Base-by-base conservation (phyloP, 2,797 vertebrate species). In the Chiloscyllium punctatum region DNA sequence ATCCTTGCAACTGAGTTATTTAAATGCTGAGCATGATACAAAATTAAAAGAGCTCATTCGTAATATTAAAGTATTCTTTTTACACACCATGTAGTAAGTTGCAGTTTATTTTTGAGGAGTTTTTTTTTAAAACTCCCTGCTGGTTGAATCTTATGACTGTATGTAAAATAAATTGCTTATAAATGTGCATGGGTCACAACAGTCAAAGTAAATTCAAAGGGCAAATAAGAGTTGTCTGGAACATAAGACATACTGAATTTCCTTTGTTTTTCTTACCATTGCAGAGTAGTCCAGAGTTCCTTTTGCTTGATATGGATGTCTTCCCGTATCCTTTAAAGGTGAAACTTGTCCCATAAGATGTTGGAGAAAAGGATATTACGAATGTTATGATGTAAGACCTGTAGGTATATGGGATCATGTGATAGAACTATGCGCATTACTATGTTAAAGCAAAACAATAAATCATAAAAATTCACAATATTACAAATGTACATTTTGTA, bases 381-480 rank as follows among this genome's bases (percentile, higher is more conserved):
- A 90, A 57, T 57, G 87, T 90, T 51, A 53, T 57, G 87, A 27
- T 62, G 11, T 90, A 27, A 2, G 25, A 90, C 48, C 87, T 90
- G 87, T 90, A 90, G 87, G 87, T 90, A 90, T 33, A 90, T 90
- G 87, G 87, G 48, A 90, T 90, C 27, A 30, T 33, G 25, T 90
- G 51, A 90, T 90, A 57, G 51, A 53, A 57, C 51, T 42, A 51
- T 87, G 23, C 33, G 51, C 30, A 90, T 62, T 90, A 57, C 11
- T 1, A 23, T 30, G 25, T 90, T 90, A 90, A 27, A 57, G 87
- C 25, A 13, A 88, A 88, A 88, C 11, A 88, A 23, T 53, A 53
- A 53, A 51, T 53, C 23, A 48, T 5, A 21, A 87, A 87, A 48
- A 53, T 23, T 87, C 42, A 87, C 48, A 9, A 53, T 18, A 84